Percentiles rank a stretch among this genome's conserved stretches.
Evolutionary conservation across 2,888 invertebrate genomes (phyloP).

Genomic region (Drosophila kambysellisi): DNA sequence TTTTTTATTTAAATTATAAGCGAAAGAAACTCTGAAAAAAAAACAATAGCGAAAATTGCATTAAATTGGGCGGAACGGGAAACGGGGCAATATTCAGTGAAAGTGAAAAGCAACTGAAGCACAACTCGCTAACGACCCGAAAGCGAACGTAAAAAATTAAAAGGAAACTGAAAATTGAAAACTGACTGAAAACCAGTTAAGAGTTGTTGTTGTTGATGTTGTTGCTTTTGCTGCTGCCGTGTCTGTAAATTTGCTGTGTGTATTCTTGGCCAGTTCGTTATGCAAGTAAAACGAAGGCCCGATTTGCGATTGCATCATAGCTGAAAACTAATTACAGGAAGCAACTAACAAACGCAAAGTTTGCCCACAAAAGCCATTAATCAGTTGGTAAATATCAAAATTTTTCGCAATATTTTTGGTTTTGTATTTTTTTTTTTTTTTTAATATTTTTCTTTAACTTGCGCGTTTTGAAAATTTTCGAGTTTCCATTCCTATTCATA

Average conservation of each 20-base stretch:
- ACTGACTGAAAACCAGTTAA: constrained; percentile 52
- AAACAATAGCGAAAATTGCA: constrained; percentile 14
- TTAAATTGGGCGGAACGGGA: constrained; percentile 40
- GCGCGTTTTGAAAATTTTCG: constrained; percentile 31
- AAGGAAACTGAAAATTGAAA: constrained; percentile 42
- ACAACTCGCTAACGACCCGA: constrained; percentile 19
- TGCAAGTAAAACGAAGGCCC: constrained; percentile 52
- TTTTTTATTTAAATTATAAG: constrained; percentile 80
- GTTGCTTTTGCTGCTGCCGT: background rate
- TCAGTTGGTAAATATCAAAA: constrained; percentile 37
- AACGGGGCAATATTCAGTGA: constrained; percentile 37
- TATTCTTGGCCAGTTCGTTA: constrained; percentile 77
- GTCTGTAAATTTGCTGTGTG: constrained; percentile 39
- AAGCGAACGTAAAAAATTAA: constrained; percentile 30
- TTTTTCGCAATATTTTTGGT: constrained; percentile 43
- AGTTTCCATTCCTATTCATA: background rate
- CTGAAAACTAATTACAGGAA: constrained; percentile 71
- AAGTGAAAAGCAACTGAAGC: constrained; percentile 62
- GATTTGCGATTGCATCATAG: constrained; percentile 62
- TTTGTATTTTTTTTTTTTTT: constrained; percentile 1
- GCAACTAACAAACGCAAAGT: constrained; percentile 35
- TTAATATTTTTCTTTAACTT: constrained; percentile 11
- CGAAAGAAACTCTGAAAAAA: constrained; percentile 73
- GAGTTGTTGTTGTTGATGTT: constrained; percentile 10
- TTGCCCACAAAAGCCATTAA: constrained; percentile 31